Conservation (phyloP, 2,797 vertebrate genomes). For the Liparis tanakae region DNA sequence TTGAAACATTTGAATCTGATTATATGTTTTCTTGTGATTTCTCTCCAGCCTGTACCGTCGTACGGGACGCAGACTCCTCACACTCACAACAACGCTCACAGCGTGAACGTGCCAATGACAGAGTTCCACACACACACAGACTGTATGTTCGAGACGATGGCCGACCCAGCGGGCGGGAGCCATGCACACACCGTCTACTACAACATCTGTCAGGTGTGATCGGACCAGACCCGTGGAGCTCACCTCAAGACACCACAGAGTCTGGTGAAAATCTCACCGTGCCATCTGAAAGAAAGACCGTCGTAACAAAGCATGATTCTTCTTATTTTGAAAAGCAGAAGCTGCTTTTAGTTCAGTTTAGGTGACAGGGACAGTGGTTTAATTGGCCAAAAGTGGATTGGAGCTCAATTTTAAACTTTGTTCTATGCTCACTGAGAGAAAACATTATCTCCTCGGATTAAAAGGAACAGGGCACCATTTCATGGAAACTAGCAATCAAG, state of each 20-base stretch:
- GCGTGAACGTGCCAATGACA: slow-evolving; percentile 72
- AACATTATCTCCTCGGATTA: neutral
- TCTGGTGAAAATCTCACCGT: slow-evolving; percentile 1
- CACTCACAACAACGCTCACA: slow-evolving; percentile 48
- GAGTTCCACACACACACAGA: slow-evolving; percentile 78
- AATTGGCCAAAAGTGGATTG: slow-evolving; percentile 2
- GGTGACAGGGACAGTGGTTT: neutral
- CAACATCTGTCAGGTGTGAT: slow-evolving; percentile 89
- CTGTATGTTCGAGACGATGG: slow-evolving; percentile 72
- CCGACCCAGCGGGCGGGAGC: slow-evolving; percentile 63
- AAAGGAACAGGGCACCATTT: neutral
- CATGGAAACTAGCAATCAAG: neutral
- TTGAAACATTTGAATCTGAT: slow-evolving; percentile 11
- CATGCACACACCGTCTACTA: slow-evolving; percentile 83
- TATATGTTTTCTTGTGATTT: neutral
- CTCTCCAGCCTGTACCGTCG: slow-evolving; percentile 64
- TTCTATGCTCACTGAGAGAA: neutral
- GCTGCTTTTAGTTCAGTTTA: neutral
- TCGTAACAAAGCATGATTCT: neutral
- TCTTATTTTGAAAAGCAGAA: neutral
- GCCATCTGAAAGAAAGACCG: slow-evolving; percentile 36
- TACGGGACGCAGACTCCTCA: slow-evolving; percentile 66
- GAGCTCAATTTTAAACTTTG: neutral
- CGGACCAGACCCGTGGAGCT: neutral
- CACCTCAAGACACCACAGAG: neutral